phyloP scores from a whole-genome alignment of 2,797 vertebrate genomes.

The Sorex maritimensis region DNA sequence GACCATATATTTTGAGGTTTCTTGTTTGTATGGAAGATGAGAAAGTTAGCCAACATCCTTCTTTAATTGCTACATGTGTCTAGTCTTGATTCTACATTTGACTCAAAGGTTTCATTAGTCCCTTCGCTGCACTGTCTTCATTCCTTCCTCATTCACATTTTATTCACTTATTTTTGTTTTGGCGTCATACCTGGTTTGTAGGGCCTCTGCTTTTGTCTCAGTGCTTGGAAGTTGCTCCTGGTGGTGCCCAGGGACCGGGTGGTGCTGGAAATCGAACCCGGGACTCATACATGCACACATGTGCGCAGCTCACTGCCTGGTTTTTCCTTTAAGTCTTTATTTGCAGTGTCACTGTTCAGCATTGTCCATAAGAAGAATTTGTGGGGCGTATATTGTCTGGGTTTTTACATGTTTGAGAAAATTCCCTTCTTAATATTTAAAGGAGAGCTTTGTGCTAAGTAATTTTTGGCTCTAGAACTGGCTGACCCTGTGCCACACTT shows the following conservation, averaged over 20 bases:
- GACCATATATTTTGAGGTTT: neutral
- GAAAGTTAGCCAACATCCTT: neutral
- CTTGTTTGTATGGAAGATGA: constrained; percentile 13
- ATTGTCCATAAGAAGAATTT: constrained; percentile 26
- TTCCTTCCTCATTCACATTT: neutral
- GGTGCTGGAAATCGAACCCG: too few relatives aligned
- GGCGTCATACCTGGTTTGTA: too few relatives aligned
- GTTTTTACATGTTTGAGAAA: neutral
- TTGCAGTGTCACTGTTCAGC: neutral
- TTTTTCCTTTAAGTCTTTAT: too few relatives aligned
- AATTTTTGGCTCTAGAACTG: neutral
- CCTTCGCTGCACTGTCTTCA: neutral
- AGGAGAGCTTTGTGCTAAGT: neutral
- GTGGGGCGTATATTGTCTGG: neutral
- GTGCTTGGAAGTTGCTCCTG: too few relatives aligned
- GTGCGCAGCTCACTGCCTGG: too few relatives aligned
- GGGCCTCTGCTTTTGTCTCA: too few relatives aligned
- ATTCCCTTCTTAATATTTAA: neutral
- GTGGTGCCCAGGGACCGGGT: too few relatives aligned
- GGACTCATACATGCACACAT: too few relatives aligned
- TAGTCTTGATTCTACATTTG: neutral
- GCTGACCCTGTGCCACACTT: neutral
- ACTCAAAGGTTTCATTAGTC: neutral
- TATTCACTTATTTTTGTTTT: too few relatives aligned
- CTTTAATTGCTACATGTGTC: neutral